These are phyloP conservation scores for Pinctada fucata DNA, from an alignment of 2,888 invertebrate genomes.

Conservation along the genomic window DNA sequence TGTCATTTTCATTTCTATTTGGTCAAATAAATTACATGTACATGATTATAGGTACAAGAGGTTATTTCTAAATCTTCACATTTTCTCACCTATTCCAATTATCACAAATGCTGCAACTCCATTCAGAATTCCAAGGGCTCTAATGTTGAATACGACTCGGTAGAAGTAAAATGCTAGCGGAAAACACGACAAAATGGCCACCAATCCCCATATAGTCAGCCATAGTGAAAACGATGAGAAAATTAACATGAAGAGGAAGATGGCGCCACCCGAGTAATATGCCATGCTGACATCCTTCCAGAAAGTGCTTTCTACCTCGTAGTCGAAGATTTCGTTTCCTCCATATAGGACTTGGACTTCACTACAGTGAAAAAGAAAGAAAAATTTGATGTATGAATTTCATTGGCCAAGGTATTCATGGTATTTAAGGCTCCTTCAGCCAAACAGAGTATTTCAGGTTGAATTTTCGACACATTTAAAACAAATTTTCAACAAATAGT, in stretches of 20 bases:
- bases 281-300: slow-evolving; percentile 72
- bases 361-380: slow-evolving; percentile 50
- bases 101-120: slow-evolving; percentile 74
- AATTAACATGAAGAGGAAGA: slow-evolving; percentile 68
- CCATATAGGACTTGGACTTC: slow-evolving; percentile 72
- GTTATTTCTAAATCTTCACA: not conserved
- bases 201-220: slow-evolving; percentile 68
- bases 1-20: too few relatives aligned
- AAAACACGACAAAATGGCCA: slow-evolving; percentile 67
- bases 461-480: not conserved
- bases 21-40: too few relatives aligned
- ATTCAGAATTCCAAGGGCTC: slow-evolving; percentile 70
- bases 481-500: not conserved
- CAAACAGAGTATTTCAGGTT: not conserved
- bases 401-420: too few relatives aligned
- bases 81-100: slow-evolving; percentile 72
- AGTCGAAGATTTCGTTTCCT: slow-evolving; percentile 73
- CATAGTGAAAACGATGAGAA: slow-evolving; percentile 71
- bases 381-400: too few relatives aligned
- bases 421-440: not conserved
- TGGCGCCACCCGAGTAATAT: slow-evolving; percentile 58
- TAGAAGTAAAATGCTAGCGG: slow-evolving; percentile 73
- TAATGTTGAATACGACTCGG: slow-evolving; percentile 64
- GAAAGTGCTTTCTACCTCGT: slow-evolving; percentile 69
- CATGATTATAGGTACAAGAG: too few relatives aligned